Percentiles rank a stretch among this genome's conserved stretches.
These are phyloP conservation scores for Tauraco hartlaubi DNA, from an alignment of 2,797 vertebrate genomes.

Conservation along the genomic window DNA sequence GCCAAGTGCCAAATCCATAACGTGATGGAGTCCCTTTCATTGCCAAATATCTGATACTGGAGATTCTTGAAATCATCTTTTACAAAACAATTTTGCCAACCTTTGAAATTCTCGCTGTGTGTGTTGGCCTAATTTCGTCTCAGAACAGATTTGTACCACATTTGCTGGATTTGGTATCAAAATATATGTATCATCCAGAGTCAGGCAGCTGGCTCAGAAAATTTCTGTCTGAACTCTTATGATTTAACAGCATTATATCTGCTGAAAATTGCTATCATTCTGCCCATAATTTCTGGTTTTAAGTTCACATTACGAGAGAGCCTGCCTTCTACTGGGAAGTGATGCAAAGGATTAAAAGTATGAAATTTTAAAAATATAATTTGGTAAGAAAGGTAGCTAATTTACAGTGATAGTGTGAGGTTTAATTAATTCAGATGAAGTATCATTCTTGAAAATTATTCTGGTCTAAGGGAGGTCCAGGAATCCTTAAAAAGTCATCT, in stretches of 20 bases:
- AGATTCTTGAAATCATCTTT: neutral
- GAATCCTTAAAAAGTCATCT: neutral
- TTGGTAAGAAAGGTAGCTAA: neutral
- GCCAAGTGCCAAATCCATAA: neutral
- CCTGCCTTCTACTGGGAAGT: neutral
- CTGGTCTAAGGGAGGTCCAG: neutral
- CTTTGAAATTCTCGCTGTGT: neutral
- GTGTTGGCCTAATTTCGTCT: neutral
- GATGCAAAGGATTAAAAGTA: neutral
- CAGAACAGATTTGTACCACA: neutral
- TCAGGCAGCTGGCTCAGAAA: neutral
- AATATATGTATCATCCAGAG: neutral
- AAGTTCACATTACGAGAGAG: neutral
- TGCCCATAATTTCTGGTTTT: neutral
- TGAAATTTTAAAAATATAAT: neutral
- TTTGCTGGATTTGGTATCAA: slow-evolving; percentile 4
- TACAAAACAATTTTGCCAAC: neutral
- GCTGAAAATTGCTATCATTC: neutral
- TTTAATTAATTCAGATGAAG: neutral
- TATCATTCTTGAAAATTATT: neutral
- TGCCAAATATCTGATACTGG: neutral
- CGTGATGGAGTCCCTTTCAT: neutral
- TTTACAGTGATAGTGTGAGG: neutral
- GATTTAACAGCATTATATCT: neutral
- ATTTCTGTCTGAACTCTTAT: neutral